phyloP scores from a whole-genome alignment of 2,797 vertebrate genomes.

The Eospalax fontanierii region DNA sequence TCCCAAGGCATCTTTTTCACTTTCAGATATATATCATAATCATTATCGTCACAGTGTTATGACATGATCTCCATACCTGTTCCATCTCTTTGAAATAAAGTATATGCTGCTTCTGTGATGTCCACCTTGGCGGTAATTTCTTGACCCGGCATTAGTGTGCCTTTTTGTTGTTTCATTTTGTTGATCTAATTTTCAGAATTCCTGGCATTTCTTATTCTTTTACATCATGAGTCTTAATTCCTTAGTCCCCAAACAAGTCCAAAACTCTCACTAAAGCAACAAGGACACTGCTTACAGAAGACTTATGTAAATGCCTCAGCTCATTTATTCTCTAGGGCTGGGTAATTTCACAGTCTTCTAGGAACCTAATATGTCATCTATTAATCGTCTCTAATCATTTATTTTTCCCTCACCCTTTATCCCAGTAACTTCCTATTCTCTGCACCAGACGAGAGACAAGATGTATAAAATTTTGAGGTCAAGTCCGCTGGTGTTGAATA shows the following conservation, averaged over 20 bases:
- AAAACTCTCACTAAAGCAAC: constrained; percentile 1
- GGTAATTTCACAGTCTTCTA: neutral
- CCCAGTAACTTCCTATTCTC: neutral
- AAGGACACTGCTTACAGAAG: neutral
- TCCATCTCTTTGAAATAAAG: constrained; percentile 53
- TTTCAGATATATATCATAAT: neutral
- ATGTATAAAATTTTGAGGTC: constrained; percentile 28
- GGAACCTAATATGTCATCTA: neutral
- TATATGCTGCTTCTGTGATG: neutral
- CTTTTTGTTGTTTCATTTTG: too few species aligned
- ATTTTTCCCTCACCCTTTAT: neutral
- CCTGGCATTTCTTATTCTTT: neutral
- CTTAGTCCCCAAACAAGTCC: neutral
- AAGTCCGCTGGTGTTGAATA: neutral
- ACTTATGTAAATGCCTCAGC: neutral
- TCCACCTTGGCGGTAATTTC: constrained; percentile 5
- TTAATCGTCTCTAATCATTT: neutral
- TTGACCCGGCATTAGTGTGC: neutral
- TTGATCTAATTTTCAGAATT: neutral
- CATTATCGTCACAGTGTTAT: neutral
- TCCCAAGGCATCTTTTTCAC: neutral
- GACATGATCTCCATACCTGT: constrained; percentile 1
- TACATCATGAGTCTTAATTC: neutral
- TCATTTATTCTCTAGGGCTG: neutral
- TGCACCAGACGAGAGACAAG: neutral